Conservation (phyloP, 1,140 invertebrate species). For the Tetramorium parvispinum region DNA sequence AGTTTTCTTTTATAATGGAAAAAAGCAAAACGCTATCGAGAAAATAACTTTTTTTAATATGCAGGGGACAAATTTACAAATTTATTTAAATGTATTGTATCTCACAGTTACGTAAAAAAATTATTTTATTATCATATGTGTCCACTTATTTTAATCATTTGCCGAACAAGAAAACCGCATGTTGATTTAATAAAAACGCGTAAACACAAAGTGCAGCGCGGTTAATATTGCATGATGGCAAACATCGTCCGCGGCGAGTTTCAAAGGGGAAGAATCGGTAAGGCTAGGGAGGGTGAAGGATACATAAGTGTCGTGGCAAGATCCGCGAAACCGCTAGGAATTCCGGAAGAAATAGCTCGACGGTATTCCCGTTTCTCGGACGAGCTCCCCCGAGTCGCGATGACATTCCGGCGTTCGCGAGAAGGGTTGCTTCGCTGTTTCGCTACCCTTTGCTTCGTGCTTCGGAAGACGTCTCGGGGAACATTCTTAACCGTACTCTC, state of each 20-base stretch:
- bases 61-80: not conserved
- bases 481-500: constrained; percentile 44
- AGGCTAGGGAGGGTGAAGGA: not conserved
- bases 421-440: constrained; percentile 26
- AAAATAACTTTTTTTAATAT: not conserved
- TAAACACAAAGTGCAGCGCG: not conserved
- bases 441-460: constrained; percentile 33
- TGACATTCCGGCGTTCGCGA: constrained; percentile 32
- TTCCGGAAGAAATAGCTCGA: constrained; percentile 62
- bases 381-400: constrained; percentile 29
- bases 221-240: not conserved
- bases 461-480: constrained; percentile 10
- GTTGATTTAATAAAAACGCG: constrained; percentile 31
- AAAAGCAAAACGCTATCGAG: not conserved
- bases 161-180: not conserved
- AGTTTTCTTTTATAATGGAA: not conserved
- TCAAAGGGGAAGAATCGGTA: constrained; percentile 8
- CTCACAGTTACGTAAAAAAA: not conserved
- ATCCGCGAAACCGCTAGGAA: constrained; percentile 56
- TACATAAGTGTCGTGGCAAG: constrained; percentile 20
- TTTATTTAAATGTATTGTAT: not conserved
- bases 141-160: not conserved
- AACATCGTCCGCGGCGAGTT: not conserved
- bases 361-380: constrained; percentile 46
- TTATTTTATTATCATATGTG: not conserved